Conservation (phyloP, 2,113 vertebrate genomes). For the Eonycteris spelaea region DNA sequence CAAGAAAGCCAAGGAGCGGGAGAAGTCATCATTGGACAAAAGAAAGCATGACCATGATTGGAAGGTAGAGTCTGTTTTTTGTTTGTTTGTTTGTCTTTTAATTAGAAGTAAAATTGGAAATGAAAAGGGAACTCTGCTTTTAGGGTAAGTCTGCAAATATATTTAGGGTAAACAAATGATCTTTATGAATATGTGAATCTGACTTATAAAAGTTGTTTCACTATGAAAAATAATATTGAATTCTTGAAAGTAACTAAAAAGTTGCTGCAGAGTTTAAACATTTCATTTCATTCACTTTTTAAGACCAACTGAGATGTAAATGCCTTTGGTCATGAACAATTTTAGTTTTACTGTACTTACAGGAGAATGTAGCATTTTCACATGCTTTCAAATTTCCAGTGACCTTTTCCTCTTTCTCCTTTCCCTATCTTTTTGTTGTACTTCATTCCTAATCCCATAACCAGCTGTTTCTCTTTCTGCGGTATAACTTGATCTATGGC, state of each 20-base stretch:
- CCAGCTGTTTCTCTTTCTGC: not conserved
- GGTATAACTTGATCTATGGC: not conserved
- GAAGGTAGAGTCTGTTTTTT: constrained; percentile 82
- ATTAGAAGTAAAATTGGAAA: not conserved
- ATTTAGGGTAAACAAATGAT: not conserved
- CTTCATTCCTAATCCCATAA: not conserved
- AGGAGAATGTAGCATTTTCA: not conserved
- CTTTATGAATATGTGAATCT: not conserved
- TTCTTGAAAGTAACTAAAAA: constrained; percentile 18
- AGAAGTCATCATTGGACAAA: constrained; percentile 86
- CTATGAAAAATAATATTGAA: not conserved
- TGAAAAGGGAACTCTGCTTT: not conserved
- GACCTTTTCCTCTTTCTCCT: not conserved
- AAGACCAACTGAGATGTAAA: not conserved
- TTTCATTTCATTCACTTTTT: not conserved
- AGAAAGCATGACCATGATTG: constrained; percentile 87
- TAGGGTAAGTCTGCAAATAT: not conserved
- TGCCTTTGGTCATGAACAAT: not conserved
- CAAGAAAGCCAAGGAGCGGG: constrained; percentile 87
- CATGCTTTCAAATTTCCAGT: not conserved
- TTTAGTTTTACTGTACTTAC: not conserved
- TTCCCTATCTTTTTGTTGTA: not conserved
- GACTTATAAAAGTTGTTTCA: not conserved
- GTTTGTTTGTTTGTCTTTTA: not conserved
- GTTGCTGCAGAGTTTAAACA: not conserved